Conservation (phyloP, 2,113 vertebrate species). For the Cyphomyrus plagiostoma region DNA sequence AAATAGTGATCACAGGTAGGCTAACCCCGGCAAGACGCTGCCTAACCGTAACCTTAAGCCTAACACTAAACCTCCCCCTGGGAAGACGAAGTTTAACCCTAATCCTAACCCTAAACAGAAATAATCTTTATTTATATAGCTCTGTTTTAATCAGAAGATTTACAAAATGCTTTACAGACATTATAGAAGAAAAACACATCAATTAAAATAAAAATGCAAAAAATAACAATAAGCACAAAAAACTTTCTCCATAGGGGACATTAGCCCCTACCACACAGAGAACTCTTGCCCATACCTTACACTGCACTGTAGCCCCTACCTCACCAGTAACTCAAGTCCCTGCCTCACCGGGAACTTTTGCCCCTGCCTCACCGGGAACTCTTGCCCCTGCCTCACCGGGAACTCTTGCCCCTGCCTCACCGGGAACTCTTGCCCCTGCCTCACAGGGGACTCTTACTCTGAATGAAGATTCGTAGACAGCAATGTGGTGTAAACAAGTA, state of each 20-base stretch:
- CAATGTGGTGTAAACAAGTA: not conserved
- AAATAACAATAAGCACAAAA: not conserved
- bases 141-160: not conserved
- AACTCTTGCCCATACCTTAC: not conserved
- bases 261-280: not conserved
- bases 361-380: not conserved
- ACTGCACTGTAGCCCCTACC: no score
- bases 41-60: not conserved
- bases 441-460: not conserved
- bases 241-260: not conserved
- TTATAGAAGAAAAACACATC: not conserved
- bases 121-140: not conserved
- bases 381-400: not conserved
- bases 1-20: not conserved
- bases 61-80: not conserved
- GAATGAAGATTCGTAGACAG: not conserved
- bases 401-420: not conserved
- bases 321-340: no score
- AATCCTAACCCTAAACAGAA: not conserved
- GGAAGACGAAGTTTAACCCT: not conserved
- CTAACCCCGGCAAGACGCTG: not conserved
- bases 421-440: not conserved
- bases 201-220: not conserved
- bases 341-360: no score
- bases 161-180: not conserved